A percentile compares a stretch with the other conserved stretches of the same genome.
Conservation (phyloP, 2,888 invertebrate genomes). For the Hirtodrosophila alboralis region DNA sequence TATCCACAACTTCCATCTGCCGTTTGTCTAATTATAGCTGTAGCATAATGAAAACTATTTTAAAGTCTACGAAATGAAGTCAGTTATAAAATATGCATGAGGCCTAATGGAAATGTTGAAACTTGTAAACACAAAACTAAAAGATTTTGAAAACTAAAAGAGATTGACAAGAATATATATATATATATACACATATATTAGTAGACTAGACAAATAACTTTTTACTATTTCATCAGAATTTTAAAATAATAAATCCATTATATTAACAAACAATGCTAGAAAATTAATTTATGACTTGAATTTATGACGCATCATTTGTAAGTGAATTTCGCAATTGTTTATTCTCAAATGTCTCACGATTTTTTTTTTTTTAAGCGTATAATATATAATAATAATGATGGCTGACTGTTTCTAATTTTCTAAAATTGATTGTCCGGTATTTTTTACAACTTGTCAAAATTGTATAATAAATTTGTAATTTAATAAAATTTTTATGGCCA, state of each 20-base stretch:
- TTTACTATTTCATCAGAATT: slow-evolving; percentile 13
- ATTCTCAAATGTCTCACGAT: neutral
- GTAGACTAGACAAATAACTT: slow-evolving; percentile 25
- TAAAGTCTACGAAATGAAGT: slow-evolving; percentile 57
- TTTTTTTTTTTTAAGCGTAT: neutral
- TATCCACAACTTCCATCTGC: slow-evolving; percentile 9
- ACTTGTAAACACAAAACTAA: slow-evolving; percentile 52
- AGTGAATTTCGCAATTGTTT: slow-evolving; percentile 12
- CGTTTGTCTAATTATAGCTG: slow-evolving; percentile 53
- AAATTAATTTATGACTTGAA: neutral
- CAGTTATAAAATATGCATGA: slow-evolving; percentile 70
- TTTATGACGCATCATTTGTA: slow-evolving; percentile 23
- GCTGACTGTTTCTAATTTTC: neutral
- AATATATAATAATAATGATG: no score
- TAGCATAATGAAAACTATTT: slow-evolving; percentile 70
- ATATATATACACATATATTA: neutral
- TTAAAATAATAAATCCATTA: slow-evolving; percentile 28
- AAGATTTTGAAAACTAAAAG: slow-evolving; percentile 30
- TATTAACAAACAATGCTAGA: slow-evolving; percentile 24
- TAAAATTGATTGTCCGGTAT: no score
- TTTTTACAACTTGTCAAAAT: no score
- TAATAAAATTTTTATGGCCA: no score
- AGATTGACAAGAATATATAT: slow-evolving; percentile 11
- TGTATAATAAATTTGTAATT: no score
- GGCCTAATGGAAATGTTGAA: slow-evolving; percentile 66